Conservation (phyloP, 2,888 invertebrate genomes). For the Calameuta pallipes region DNA sequence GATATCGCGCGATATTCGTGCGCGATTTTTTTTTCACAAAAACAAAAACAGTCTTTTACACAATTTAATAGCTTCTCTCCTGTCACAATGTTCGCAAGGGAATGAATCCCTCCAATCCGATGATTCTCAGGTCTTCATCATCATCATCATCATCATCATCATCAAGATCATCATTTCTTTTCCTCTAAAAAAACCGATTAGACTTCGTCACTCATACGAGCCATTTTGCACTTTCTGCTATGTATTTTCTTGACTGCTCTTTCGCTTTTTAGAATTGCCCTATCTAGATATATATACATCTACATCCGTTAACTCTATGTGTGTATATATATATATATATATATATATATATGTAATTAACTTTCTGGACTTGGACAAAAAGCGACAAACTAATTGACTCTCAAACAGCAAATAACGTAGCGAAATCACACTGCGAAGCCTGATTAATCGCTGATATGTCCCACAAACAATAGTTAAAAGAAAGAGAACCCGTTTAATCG, state of each 20-base stretch:
- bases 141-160: conserved; percentile 42
- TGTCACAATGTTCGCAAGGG: conserved; percentile 59
- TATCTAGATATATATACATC: too few species aligned
- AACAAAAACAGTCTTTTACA: conserved; percentile 7
- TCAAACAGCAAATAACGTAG: too few species aligned
- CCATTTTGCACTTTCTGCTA: not conserved
- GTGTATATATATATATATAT: too few species aligned
- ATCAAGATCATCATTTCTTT: conserved; percentile 45
- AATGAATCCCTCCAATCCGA: conserved; percentile 63
- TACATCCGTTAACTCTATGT: too few species aligned
- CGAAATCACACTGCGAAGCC: not conserved
- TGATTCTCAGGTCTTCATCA: conserved; percentile 58
- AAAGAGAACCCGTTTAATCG: not conserved
- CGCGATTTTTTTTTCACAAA: conserved; percentile 10
- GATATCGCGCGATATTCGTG: too few species aligned
- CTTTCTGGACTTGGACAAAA: not conserved
- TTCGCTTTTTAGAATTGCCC: too few species aligned
- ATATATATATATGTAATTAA: too few species aligned
- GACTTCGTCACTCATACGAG: conserved; percentile 29
- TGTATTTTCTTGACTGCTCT: not conserved
- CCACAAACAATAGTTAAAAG: too few species aligned
- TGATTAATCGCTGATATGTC: too few species aligned
- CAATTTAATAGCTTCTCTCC: conserved; percentile 32
- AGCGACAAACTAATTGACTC: not conserved
- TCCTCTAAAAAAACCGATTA: conserved; percentile 59